Percentiles rank a stretch among this genome's conserved stretches.
Evolutionary conservation across 2,888 invertebrate genomes (phyloP).

Genomic region (Amiota communis): DNA sequence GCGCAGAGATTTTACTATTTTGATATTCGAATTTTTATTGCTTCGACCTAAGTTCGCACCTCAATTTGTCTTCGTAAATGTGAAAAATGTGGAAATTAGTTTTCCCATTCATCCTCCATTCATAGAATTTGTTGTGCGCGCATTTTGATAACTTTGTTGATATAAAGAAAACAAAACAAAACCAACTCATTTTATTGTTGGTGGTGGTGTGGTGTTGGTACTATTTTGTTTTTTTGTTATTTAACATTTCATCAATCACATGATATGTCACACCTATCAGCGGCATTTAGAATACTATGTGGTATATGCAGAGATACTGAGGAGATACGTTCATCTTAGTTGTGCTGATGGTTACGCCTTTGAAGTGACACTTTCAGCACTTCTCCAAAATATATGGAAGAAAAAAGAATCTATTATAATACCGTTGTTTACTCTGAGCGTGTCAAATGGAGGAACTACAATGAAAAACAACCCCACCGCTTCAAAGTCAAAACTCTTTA

Average conservation of each 20-base stretch:
- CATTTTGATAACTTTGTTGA: slow-evolving; percentile 34
- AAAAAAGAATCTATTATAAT: slow-evolving; percentile 17
- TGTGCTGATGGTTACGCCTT: slow-evolving; percentile 2
- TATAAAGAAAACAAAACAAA: slow-evolving; percentile 13
- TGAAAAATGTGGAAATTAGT: slow-evolving; percentile 73
- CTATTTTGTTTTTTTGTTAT: slow-evolving; percentile 34
- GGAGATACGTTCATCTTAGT: neutral
- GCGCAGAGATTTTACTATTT: slow-evolving; percentile 62
- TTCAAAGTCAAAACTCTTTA: no score
- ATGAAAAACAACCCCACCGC: no score
- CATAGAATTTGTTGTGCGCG: neutral
- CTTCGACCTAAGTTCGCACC: slow-evolving; percentile 72
- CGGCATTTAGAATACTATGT: slow-evolving; percentile 23
- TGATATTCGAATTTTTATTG: slow-evolving; percentile 70
- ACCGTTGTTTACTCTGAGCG: slow-evolving; percentile 11
- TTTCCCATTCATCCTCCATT: slow-evolving; percentile 40
- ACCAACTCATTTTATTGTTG: slow-evolving; percentile 9
- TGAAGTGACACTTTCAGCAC: neutral
- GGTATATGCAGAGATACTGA: no score
- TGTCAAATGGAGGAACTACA: no score
- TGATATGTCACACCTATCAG: slow-evolving; percentile 69
- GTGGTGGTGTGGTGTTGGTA: slow-evolving; percentile 2
- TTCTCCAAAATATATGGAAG: slow-evolving; percentile 38
- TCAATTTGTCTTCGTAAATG: slow-evolving; percentile 73
- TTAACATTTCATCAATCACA: slow-evolving; percentile 69